A percentile compares a stretch with the other conserved stretches of the same genome.
Conservation (phyloP, 2,888 invertebrate genomes). For the Zhengitettix transpicula region DNA sequence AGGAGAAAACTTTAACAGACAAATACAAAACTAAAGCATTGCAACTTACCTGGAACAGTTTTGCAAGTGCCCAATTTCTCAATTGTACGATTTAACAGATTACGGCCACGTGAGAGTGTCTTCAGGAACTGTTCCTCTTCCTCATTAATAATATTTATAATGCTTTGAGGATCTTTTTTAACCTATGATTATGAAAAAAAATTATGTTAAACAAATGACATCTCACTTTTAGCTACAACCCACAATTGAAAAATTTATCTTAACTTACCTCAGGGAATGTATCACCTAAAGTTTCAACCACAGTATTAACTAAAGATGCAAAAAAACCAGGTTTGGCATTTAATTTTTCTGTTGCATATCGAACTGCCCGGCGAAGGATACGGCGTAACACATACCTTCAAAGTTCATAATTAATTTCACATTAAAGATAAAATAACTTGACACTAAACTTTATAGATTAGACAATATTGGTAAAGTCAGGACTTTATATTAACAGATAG, state of each 20-base stretch:
- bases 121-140: slow-evolving; percentile 96
- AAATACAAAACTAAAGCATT: neutral
- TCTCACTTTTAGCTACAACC: neutral
- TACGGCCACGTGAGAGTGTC: slow-evolving; percentile 79
- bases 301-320: slow-evolving; percentile 72
- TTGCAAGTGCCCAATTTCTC: slow-evolving; percentile 54
- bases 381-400: slow-evolving; percentile 77
- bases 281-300: slow-evolving; percentile 61
- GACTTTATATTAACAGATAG: too few relatives aligned
- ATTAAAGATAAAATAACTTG: too few relatives aligned
- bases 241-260: neutral
- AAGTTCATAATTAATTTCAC: too few relatives aligned
- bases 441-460: too few relatives aligned
- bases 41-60: slow-evolving; percentile 36
- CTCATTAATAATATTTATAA: slow-evolving; percentile 90
- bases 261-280: slow-evolving; percentile 38
- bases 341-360: slow-evolving; percentile 92
- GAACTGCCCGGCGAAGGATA: slow-evolving; percentile 84
- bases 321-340: slow-evolving; percentile 93
- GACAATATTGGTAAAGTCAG: too few relatives aligned
- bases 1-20: too few relatives aligned
- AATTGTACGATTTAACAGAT: slow-evolving; percentile 80
- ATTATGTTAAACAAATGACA: neutral
- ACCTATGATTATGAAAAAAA: neutral
- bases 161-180: slow-evolving; percentile 40